Evolutionary conservation across 2,113 vertebrate species (phyloP).

Genomic region (Coptodon rendalli): DNA sequence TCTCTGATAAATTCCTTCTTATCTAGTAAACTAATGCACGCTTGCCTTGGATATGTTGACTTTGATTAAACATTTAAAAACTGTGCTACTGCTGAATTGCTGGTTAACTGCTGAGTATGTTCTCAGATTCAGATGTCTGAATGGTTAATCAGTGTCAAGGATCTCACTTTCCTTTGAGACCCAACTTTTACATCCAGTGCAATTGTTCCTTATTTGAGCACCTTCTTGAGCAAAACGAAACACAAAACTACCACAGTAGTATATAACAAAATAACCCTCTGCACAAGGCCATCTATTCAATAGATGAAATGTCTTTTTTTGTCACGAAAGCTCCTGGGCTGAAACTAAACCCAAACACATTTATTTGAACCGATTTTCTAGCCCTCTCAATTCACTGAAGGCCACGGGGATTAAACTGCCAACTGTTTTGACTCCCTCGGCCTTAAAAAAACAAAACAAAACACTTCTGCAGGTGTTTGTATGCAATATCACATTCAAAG

Average conservation of each 20-base stretch:
- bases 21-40: not conserved
- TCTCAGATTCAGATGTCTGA: constrained; percentile 39
- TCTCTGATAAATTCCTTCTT: not conserved
- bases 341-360: not conserved
- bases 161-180: constrained; percentile 51
- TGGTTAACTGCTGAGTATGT: constrained; percentile 28
- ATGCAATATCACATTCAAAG: not conserved
- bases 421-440: not conserved
- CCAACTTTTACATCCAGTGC: constrained; percentile 62
- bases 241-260: constrained; percentile 66
- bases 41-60: not conserved
- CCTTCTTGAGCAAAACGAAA: constrained; percentile 56
- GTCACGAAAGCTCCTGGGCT: constrained; percentile 5
- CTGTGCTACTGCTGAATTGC: constrained; percentile 46
- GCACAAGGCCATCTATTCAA: constrained; percentile 48
- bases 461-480: not conserved
- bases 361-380: not conserved
- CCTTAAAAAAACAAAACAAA: not conserved
- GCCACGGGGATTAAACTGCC: constrained; percentile 36
- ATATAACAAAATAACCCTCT: constrained; percentile 35
- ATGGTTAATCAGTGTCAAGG: constrained; percentile 57
- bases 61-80: constrained; percentile 13
- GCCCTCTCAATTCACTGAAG: constrained; percentile 41
- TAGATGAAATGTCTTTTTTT: constrained; percentile 30
- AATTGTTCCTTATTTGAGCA: constrained; percentile 55